Evolutionary conservation across 2,888 invertebrate species (phyloP), one percentile per base, ranked within the genome.

Genomic region (Gymnoscelis rufifasciata): DNA sequence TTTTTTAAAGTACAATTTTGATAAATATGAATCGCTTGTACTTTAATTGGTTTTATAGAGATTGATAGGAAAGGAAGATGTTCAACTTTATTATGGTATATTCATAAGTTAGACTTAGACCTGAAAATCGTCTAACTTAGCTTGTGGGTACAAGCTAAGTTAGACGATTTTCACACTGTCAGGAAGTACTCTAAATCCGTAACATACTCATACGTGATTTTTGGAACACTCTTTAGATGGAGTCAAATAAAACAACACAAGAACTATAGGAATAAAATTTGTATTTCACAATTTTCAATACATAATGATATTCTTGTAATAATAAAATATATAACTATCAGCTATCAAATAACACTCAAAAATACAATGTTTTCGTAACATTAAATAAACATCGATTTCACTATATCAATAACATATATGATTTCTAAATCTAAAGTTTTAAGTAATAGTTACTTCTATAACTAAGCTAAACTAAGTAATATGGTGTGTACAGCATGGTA

Each of bases 271-370:
- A 86, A 86, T 86, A 86, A 83, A 87, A 82, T 84, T 86, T 88
- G 83, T 88, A 86, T 83, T 83, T 79, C 75, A 81, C 75, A 78
- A 71, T 79, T 68, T 74, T 78, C 66, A 80, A 82, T 84, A 83
- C 81, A 83, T 75, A 75, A 77, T 81, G 70, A 76, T 82, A 79
- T 77, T 64, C 47, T 56, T 62, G 38, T 51, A 53, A 80, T 84
- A 82, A 82, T 86, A 87, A 84, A 87, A 88, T 86, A n/a, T n/a
- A 88, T 74, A 79, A 76, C 81, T 83, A 82, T 81, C 56, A 64
- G 68, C 81, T 83, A 83, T 74, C 63, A 68, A 79, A 86, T 83
- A 86, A 87, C 84, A 84, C 78, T 76, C 82, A 74, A 86, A 86
- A 86, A 87, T 86, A 86, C 83, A 82, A 71, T 73, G 74, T 75